These are phyloP conservation scores for Neuroterus valhalla DNA, from an alignment of 1,140 invertebrate species.

Conservation along the genomic window DNA sequence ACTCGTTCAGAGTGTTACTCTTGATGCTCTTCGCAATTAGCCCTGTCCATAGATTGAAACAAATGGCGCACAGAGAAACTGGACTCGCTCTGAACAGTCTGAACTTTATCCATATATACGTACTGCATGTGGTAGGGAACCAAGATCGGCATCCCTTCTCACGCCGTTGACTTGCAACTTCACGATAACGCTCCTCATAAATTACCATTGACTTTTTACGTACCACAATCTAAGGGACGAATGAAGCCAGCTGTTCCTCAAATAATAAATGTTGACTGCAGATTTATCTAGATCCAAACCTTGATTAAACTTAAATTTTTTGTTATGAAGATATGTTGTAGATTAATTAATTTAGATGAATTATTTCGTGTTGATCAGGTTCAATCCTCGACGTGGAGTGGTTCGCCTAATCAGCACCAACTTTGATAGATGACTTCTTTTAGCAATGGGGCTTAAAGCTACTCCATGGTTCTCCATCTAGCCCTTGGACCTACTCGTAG, in stretches of 20 bases:
- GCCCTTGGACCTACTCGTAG: too few relatives aligned
- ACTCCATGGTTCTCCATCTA: too few relatives aligned
- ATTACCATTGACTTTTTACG: constrained; percentile 24
- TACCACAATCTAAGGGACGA: not conserved
- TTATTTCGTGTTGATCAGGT: too few relatives aligned
- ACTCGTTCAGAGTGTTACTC: constrained; percentile 50
- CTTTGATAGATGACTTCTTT: too few relatives aligned
- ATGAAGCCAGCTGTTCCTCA: not conserved
- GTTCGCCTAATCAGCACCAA: too few relatives aligned
- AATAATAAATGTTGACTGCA: not conserved
- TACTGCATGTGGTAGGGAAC: constrained; percentile 48
- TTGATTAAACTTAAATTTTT: not conserved
- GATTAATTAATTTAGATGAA: too few relatives aligned
- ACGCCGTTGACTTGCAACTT: constrained; percentile 48
- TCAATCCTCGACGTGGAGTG: too few relatives aligned
- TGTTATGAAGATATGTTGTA: too few relatives aligned
- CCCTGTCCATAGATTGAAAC: constrained; percentile 70
- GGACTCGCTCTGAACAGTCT: constrained; percentile 33
- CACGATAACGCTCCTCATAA: constrained; percentile 31
- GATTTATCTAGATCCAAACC: not conserved
- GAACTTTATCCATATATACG: not conserved
- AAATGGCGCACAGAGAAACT: constrained; percentile 61
- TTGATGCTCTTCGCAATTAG: constrained; percentile 65
- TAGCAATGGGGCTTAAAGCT: too few relatives aligned
- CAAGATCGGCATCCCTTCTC: constrained; percentile 57